Evolutionary conservation across 2,888 invertebrate species (phyloP).

Genomic region (Agrypnus murinus): DNA sequence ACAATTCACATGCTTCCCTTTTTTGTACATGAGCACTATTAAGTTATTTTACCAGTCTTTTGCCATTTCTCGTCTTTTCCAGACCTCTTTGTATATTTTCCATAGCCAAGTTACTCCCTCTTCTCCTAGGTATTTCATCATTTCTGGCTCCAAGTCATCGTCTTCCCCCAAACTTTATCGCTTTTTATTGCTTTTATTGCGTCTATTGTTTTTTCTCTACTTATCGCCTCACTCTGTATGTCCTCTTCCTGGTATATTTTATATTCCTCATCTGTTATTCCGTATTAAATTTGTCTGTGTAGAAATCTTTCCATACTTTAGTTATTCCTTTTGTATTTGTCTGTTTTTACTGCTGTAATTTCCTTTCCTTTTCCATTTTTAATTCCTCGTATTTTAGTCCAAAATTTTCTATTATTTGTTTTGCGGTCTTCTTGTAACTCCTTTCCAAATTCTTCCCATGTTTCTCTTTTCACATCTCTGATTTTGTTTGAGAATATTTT

Average conservation of each 20-base stretch:
- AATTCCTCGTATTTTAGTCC: slow-evolving; percentile 1
- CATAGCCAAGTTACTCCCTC: slow-evolving; percentile 23
- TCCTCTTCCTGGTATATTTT: not conserved
- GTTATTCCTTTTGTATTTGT: slow-evolving; percentile 4
- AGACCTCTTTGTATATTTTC: slow-evolving; percentile 12
- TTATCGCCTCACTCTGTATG: slow-evolving; percentile 5
- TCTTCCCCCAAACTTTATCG: slow-evolving; percentile 23
- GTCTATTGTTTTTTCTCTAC: slow-evolving; percentile 6
- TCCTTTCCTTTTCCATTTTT: slow-evolving; percentile 17
- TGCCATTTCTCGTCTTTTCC: slow-evolving; percentile 10
- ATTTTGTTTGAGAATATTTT: too few species aligned
- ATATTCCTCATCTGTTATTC: slow-evolving; percentile 6
- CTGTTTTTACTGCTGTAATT: slow-evolving; percentile 23
- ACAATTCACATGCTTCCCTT: slow-evolving; percentile 12
- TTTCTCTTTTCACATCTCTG: too few species aligned
- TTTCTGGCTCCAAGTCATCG: slow-evolving; percentile 7
- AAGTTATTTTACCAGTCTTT: slow-evolving; percentile 25
- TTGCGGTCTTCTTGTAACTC: slow-evolving; percentile 1
- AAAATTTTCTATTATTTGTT: slow-evolving; percentile 15
- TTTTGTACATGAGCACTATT: slow-evolving; percentile 19
- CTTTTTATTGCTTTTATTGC: slow-evolving; percentile 18
- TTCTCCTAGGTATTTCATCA: slow-evolving; percentile 16
- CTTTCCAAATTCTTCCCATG: too few species aligned
- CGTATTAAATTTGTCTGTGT: slow-evolving; percentile 4
- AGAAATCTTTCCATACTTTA: slow-evolving; percentile 4